Conservation (phyloP, 2,888 invertebrate genomes). For the Timema podura region DNA sequence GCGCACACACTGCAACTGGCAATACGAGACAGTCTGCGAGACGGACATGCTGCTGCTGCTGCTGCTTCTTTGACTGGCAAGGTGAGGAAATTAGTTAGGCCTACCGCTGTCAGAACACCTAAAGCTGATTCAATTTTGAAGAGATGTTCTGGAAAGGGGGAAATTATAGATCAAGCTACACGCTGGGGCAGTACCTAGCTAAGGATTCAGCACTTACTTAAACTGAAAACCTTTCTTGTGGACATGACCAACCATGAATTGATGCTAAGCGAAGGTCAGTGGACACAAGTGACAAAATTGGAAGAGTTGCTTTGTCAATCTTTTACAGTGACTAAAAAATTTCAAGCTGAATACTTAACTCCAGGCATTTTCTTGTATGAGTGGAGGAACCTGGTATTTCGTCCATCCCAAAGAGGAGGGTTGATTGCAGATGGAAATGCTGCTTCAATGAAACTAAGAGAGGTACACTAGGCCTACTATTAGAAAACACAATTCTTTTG, state of each 20-base stretch:
- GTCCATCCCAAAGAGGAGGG: not conserved
- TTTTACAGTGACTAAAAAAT: constrained; percentile 1
- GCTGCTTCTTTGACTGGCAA: not conserved
- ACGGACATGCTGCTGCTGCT: not conserved
- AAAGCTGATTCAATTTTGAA: not conserved
- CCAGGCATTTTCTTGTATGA: not conserved
- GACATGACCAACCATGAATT: not conserved
- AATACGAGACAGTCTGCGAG: not conserved
- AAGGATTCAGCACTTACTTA: not conserved
- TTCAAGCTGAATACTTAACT: not conserved
- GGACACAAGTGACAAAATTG: constrained; percentile 4
- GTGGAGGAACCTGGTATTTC: not conserved
- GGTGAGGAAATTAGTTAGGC: constrained; percentile 9
- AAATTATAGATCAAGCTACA: not conserved
- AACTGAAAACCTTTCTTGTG: not conserved
- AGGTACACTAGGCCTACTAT: not conserved
- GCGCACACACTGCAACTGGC: not conserved
- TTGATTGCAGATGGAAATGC: not conserved
- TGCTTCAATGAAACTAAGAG: constrained; percentile 10
- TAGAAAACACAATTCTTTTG: not conserved
- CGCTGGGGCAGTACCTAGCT: not conserved
- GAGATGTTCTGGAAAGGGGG: not conserved
- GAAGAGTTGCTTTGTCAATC: not conserved
- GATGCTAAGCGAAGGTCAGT: not conserved
- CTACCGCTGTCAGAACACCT: not conserved